Conservation (phyloP, 1,140 invertebrate species). For the Panulirus ornatus region DNA sequence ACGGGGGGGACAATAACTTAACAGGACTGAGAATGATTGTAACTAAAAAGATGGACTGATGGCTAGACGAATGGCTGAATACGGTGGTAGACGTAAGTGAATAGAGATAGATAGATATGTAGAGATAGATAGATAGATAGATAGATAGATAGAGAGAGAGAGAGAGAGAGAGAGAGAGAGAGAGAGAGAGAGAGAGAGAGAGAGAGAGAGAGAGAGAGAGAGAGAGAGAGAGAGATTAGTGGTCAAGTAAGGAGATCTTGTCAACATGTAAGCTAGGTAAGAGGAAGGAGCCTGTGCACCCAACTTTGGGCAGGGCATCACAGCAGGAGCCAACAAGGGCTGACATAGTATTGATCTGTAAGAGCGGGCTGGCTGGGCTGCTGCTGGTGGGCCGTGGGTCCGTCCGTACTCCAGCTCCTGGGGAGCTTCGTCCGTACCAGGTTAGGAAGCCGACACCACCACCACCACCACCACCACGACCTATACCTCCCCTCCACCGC, state of each 20-base stretch:
- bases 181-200: neutral
- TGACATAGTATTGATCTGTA: conserved; percentile 47
- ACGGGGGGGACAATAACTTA: neutral
- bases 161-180: neutral
- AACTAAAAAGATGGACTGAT: too few species aligned
- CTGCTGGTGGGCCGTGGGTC: neutral
- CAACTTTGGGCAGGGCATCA: conserved; percentile 30
- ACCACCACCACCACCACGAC: too few species aligned
- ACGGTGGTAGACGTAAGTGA: too few species aligned
- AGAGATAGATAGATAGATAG: too few species aligned
- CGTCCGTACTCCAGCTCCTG: too few species aligned
- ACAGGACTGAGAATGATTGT: neutral
- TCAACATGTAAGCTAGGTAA: neutral
- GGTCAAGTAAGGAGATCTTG: neutral
- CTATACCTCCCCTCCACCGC: too few species aligned
- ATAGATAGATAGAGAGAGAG: too few species aligned
- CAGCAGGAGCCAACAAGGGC: conserved; percentile 41
- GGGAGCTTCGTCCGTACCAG: too few species aligned
- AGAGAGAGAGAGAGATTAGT: neutral
- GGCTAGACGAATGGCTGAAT: too few species aligned
- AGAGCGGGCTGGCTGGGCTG: conserved; percentile 13
- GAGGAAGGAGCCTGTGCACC: neutral
- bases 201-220: conserved; percentile 13
- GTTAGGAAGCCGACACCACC: too few species aligned
- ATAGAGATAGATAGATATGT: too few species aligned